Base-by-base conservation (phyloP, 2,888 invertebrate genomes). In the Andrena haemorrhoa region DNA sequence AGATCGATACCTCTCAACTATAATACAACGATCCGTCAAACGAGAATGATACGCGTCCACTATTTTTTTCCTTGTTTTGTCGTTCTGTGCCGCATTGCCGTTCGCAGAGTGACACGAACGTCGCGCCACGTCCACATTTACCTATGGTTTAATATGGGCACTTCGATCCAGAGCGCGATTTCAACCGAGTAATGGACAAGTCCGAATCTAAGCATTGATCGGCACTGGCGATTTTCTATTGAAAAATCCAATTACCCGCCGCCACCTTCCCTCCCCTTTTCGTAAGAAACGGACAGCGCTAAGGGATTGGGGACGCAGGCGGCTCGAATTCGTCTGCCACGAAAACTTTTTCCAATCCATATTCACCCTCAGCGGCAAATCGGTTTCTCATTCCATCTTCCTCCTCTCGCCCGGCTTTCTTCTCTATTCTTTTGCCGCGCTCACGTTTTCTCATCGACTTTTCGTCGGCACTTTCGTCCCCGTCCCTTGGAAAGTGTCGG, bases 71-170 rank as follows among this genome's bases (percentile, higher is more conserved):
- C 51, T 12, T 31, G 35, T 53, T 68, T 75, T 51, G 68, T 47
- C 70, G 63, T 53, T 33, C 33, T 26, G 26, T 33, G 51, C 47
- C 26, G 31, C 35, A 31, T 60, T 63, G 58, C 53, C 47, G 71
- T 68, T 79, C 20, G 53, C 56, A 66, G 71, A 66, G 53, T 16
- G 33, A 29, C 71, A 29, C 20, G 10, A 79, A 70, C 51, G 75
- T 77, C 77, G 5, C 41, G 41, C 16, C 41, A 41, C 41, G 41
- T 41, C 5, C 5, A 16, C 0, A 41, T 75, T 51, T 51, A 68
- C 47, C n/a, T n/a, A n/a, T n/a, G n/a, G 75, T 78, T 68, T 56
- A 63, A 75, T 63, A 47, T 20, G 23, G 10, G 29, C 26, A 51
- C 4, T 69, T 41, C 26, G 35, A 2, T 51, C 41, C 16, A 7